Percentiles rank a stretch among this genome's conserved stretches.
phyloP scores from a whole-genome alignment of 2,888 invertebrate species.

The Meteorus colon region DNA sequence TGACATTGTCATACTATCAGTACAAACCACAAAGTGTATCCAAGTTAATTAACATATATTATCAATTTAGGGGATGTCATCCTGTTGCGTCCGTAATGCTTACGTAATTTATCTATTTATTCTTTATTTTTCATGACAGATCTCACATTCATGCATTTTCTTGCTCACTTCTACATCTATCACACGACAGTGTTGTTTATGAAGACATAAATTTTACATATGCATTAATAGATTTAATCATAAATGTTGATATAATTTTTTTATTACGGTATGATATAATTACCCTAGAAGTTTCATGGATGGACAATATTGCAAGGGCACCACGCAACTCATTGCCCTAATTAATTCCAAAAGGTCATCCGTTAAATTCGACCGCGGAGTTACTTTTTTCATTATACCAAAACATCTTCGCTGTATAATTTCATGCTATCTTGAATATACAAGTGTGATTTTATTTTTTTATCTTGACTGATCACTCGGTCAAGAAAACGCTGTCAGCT shows the following conservation, averaged over 20 bases:
- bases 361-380: too few relatives aligned
- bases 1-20: constrained; percentile 45
- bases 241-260: neutral
- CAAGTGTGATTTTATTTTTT: too few relatives aligned
- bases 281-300: neutral
- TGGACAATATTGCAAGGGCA: neutral
- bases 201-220: neutral
- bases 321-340: neutral
- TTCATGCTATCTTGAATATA: too few relatives aligned
- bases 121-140: neutral
- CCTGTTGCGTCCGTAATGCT: constrained; percentile 18
- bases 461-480: too few relatives aligned
- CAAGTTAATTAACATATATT: constrained; percentile 54
- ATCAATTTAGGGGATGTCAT: constrained; percentile 46
- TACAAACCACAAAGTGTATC: constrained; percentile 51
- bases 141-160: neutral
- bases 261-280: neutral
- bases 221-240: neutral
- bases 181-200: neutral
- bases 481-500: too few relatives aligned
- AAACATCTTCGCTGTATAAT: too few relatives aligned
- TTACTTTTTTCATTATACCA: too few relatives aligned
- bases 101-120: neutral
- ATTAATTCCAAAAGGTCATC: too few relatives aligned
- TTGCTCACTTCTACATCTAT: neutral